Evolutionary conservation across 1,140 invertebrate species (phyloP).

Genomic region (Zaprionus gabonicus): DNA sequence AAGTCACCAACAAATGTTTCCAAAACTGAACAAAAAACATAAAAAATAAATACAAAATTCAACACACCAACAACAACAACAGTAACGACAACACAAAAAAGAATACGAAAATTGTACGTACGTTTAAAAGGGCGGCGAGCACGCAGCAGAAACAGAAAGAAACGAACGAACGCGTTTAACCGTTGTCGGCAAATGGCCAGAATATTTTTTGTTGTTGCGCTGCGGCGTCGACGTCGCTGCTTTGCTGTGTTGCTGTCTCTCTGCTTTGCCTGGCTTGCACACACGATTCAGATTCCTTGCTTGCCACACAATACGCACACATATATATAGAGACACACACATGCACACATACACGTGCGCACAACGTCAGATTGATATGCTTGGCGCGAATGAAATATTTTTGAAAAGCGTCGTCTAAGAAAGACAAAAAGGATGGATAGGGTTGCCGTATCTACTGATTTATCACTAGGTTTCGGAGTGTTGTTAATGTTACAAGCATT

Average conservation of each 20-base stretch:
- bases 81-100: slow-evolving; percentile 6
- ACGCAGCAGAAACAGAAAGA: slow-evolving; percentile 33
- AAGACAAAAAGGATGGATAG: neutral
- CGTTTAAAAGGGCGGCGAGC: slow-evolving; percentile 38
- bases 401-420: neutral
- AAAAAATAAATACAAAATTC: slow-evolving; percentile 7
- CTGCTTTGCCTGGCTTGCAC: slow-evolving; percentile 34
- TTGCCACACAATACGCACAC: slow-evolving; percentile 14
- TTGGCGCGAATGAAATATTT: slow-evolving; percentile 1
- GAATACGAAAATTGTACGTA: slow-evolving; percentile 36
- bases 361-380: slow-evolving; percentile 10
- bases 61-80: slow-evolving; percentile 3
- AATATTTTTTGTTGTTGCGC: slow-evolving; percentile 49
- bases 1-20: slow-evolving; percentile 25
- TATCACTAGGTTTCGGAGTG: too few relatives aligned
- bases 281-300: slow-evolving; percentile 48
- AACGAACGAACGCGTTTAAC: slow-evolving; percentile 51
- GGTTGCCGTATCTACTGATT: too few relatives aligned
- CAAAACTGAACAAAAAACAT: slow-evolving; percentile 21
- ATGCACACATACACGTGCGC: neutral
- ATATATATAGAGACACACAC: slow-evolving; percentile 2
- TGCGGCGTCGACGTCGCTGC: slow-evolving; percentile 6
- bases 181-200: slow-evolving; percentile 53
- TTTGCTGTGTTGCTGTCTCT: slow-evolving; percentile 12
- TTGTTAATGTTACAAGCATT: too few relatives aligned